Evolutionary conservation across 1,140 invertebrate genomes (phyloP), one percentile per base, ranked within the genome.

Genomic region (Drosophila prosaltans): DNA sequence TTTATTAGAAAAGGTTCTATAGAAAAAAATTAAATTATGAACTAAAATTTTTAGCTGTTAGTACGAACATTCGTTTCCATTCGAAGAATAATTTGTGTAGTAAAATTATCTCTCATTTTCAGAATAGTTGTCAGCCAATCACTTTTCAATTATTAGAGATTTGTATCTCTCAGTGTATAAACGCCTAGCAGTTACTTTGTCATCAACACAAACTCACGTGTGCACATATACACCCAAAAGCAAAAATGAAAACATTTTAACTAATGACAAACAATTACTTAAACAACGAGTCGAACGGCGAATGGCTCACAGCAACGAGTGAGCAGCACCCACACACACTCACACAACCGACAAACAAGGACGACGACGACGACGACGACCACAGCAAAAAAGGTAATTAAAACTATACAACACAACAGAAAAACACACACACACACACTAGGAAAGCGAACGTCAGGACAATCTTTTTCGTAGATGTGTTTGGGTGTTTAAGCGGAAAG

Each of bases 221-320:
- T 6, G 7, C 7, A 10, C 36, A 11, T 26, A 11, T 10, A 40
- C 58, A 45, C 28, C 67, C 48, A 54, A 59, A 68, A 65, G 70
- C 76, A 80, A 89, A 59, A 88, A 88, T 88, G 77, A 88, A 88
- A 88, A 88, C 83, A 88, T 88, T 88, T 88, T 88, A 88, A 88
- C 83, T 88, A 88, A 88, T 88, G 83, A 89, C 83, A 88, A 89
- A 84, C 83, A 88, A 88, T 88, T 89, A 88, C 83, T 88, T 80
- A 83, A 88, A 89, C 80, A 88, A 77, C 81, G 69, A 79, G 80
- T 79, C 79, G 81, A 84, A 84, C 67, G 74, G 32, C 72, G 74
- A 78, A 72, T 40, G 65, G 16, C 16, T 51, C 45, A 26, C 45
- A 59, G 16, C 32, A 59, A 24, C 57, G 57, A 59, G 28, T n/a